Evolutionary conservation across 2,888 invertebrate genomes (phyloP).

Genomic region (Syrphus vitripennis): DNA sequence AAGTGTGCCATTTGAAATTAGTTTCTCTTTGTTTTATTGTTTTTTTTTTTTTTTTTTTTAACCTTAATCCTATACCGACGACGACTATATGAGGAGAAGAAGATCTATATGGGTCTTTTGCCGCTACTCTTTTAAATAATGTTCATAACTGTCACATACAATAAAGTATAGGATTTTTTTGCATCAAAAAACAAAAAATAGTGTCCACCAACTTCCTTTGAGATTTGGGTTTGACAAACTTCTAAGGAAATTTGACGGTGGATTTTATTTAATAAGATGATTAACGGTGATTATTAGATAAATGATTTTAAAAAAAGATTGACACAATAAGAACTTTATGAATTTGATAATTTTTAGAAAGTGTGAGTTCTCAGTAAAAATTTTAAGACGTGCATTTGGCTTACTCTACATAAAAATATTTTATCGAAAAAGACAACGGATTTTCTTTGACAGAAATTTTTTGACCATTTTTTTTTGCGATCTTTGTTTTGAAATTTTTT

Average conservation of each 20-base stretch:
- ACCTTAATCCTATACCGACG: slow-evolving; percentile 6
- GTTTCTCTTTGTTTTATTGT: background rate
- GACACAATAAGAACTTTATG: background rate
- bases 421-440: too few species aligned
- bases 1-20: slow-evolving; percentile 61
- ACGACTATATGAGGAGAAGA: background rate
- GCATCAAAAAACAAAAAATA: background rate
- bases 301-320: background rate
- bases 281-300: background rate
- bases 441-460: too few species aligned
- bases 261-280: background rate
- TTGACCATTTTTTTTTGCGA: background rate
- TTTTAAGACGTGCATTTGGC: too few species aligned
- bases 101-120: slow-evolving; percentile 24
- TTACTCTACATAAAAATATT: too few species aligned
- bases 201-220: slow-evolving; percentile 36
- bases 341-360: background rate
- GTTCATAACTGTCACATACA: slow-evolving; percentile 62
- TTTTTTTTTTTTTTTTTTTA: background rate
- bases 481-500: too few species aligned
- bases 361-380: too few species aligned
- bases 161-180: slow-evolving; percentile 48
- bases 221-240: slow-evolving; percentile 61
- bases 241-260: slow-evolving; percentile 47
- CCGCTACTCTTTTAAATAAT: slow-evolving; percentile 39